Evolutionary conservation across 2,888 invertebrate genomes (phyloP).

Genomic region (Colostygia pectinataria): DNA sequence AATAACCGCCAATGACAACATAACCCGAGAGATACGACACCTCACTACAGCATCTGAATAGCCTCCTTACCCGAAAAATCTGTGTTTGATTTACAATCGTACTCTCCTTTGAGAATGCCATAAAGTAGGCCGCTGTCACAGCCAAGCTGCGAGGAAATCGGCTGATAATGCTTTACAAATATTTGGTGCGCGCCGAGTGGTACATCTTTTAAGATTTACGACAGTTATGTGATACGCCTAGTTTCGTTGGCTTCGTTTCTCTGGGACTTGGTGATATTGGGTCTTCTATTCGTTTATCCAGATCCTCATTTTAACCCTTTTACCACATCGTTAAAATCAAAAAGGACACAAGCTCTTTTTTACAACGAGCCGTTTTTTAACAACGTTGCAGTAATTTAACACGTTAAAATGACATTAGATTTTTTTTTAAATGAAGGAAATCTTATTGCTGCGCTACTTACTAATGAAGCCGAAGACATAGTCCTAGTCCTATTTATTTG

Average conservation of each 20-base stretch:
- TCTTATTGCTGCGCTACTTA: too few relatives aligned
- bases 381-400: too few relatives aligned
- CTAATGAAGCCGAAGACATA: too few relatives aligned
- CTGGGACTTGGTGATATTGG: constrained; percentile 2
- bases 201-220: constrained; percentile 34
- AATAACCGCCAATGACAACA: constrained; percentile 27
- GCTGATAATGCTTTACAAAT: constrained; percentile 67
- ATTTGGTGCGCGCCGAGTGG: constrained; percentile 44
- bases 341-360: too few relatives aligned
- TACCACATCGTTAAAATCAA: too few relatives aligned
- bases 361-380: too few relatives aligned
- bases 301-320: too few relatives aligned
- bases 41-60: constrained; percentile 39
- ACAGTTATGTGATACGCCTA: constrained; percentile 28
- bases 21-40: constrained; percentile 33
- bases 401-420: too few relatives aligned
- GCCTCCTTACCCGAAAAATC: constrained; percentile 56
- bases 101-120: constrained; percentile 63
- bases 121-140: constrained; percentile 75
- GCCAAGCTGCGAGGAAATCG: constrained; percentile 58
- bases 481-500: too few relatives aligned
- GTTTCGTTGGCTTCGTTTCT: constrained; percentile 5
- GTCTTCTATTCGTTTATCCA: background rate
- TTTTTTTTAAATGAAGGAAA: too few relatives aligned
- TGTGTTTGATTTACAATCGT: constrained; percentile 67